Evolutionary conservation across 2,888 invertebrate species (phyloP).

Genomic region (Agonopterix alstromeriana): DNA sequence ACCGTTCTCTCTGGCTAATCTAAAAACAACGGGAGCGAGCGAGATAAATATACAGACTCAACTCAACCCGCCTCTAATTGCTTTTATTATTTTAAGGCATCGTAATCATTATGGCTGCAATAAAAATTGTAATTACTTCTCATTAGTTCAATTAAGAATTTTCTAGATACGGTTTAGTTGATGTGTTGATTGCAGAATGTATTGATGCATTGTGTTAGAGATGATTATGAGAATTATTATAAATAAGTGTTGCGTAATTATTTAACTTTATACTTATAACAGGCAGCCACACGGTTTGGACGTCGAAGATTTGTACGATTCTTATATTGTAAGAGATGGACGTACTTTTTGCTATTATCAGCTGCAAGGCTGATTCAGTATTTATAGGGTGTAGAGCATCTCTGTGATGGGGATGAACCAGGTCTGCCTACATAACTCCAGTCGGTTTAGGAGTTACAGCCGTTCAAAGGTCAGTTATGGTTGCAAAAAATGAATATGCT

Average conservation of each 20-base stretch:
- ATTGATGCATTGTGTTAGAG: constrained; percentile 43
- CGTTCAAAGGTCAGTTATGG: too few relatives aligned
- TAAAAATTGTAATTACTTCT: constrained; percentile 77
- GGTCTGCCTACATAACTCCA: too few relatives aligned
- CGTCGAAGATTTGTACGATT: too few relatives aligned
- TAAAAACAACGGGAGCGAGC: constrained; percentile 29
- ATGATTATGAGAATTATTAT: too few relatives aligned
- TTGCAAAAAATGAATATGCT: too few relatives aligned
- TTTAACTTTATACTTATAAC: not conserved
- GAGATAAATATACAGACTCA: constrained; percentile 47
- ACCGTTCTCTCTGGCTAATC: constrained; percentile 30
- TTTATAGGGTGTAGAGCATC: too few relatives aligned
- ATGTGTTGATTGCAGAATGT: constrained; percentile 67
- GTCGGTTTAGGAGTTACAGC: too few relatives aligned
- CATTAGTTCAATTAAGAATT: constrained; percentile 77
- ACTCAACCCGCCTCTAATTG: constrained; percentile 74
- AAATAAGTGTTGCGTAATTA: constrained; percentile 42
- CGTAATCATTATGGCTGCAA: constrained; percentile 75
- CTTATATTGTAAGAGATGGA: too few relatives aligned
- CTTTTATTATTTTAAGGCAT: constrained; percentile 77
- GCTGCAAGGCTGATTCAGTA: too few relatives aligned
- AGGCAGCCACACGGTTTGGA: too few relatives aligned
- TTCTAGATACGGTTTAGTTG: constrained; percentile 72
- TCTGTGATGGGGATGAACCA: too few relatives aligned
- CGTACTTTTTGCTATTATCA: too few relatives aligned